These are phyloP conservation scores for Pachycephus smyrnensis DNA, from an alignment of 2,888 invertebrate genomes.

Conservation along the genomic window DNA sequence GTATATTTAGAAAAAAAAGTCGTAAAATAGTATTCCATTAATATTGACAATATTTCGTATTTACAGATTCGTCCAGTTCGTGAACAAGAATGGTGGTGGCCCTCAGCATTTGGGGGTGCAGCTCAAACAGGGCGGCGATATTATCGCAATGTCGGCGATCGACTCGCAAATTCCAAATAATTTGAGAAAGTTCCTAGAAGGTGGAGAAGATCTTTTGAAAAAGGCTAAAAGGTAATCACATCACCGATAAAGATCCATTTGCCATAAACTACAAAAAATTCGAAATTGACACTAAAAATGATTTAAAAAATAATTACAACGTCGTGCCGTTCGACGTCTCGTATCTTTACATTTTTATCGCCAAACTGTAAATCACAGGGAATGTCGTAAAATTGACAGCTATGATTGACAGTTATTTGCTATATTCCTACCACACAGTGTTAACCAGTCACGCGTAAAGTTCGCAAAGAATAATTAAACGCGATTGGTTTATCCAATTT, in stretches of 20 bases:
- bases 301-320: no score
- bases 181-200: conserved; percentile 70
- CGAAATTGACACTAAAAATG: no score
- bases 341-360: no score
- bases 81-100: conserved; percentile 71
- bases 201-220: conserved; percentile 67
- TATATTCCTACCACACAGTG: no score
- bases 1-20: not conserved
- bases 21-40: not conserved
- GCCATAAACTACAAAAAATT: not conserved
- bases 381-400: no score
- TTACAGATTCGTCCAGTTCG: conserved; percentile 78
- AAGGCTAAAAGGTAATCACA: conserved; percentile 70
- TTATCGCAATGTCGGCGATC: conserved; percentile 74
- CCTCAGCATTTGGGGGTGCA: conserved; percentile 78
- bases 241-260: conserved; percentile 7
- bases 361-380: no score
- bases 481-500: no score
- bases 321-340: no score
- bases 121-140: conserved; percentile 74
- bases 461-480: no score
- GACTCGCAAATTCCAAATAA: conserved; percentile 71
- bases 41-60: not conserved
- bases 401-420: no score
- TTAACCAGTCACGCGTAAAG: no score